phyloP scores from a whole-genome alignment of 2,113 vertebrate genomes.

The Pelvicachromis taeniatus region DNA sequence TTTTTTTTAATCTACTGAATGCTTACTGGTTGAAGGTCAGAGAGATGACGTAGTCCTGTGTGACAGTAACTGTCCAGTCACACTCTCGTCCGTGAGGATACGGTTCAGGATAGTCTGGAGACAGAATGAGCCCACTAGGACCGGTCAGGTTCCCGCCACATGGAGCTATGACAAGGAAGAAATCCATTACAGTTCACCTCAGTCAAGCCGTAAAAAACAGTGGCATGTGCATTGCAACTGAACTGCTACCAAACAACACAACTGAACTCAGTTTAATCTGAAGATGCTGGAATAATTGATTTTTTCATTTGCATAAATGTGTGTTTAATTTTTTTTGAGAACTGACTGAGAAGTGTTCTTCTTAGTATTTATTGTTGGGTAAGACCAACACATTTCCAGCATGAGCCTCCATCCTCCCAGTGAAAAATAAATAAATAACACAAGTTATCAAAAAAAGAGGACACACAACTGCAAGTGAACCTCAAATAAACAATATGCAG shows the following conservation, averaged over 20 bases:
- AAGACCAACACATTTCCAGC: background rate
- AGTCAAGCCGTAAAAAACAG: background rate
- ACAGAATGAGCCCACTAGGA: conserved; percentile 89
- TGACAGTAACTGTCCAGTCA: conserved; percentile 91
- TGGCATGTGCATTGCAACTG: background rate
- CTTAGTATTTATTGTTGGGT: background rate
- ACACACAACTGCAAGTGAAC: background rate
- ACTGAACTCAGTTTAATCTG: background rate
- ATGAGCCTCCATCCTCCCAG: background rate
- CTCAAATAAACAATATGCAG: background rate
- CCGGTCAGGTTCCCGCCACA: conserved; percentile 90
- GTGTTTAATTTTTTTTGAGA: background rate
- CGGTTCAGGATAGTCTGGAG: conserved; percentile 91
- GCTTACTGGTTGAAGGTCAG: conserved; percentile 88
- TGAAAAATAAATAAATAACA: background rate
- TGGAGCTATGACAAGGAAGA: conserved; percentile 75
- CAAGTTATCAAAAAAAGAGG: background rate
- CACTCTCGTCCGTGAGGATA: conserved; percentile 94
- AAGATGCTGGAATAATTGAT: background rate
- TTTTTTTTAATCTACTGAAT: background rate
- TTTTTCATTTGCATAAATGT: background rate
- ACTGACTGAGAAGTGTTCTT: background rate
- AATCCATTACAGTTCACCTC: background rate
- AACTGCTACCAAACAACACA: background rate
- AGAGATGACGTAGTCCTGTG: conserved; percentile 90